Evolutionary conservation across 2,113 vertebrate genomes (phyloP).

Genomic region (Lipotes vexillifer): DNA sequence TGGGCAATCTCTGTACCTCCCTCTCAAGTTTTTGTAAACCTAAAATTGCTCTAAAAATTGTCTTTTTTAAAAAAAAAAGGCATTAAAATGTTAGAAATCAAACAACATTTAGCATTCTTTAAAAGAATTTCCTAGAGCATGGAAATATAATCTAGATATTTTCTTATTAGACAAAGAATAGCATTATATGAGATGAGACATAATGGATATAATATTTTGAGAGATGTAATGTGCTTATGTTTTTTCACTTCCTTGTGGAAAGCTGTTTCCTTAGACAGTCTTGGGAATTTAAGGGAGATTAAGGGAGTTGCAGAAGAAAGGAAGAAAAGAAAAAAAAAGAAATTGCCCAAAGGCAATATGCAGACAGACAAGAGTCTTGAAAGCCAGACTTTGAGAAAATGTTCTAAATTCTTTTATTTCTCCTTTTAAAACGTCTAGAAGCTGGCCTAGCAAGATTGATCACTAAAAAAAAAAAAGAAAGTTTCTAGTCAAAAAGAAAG

Average conservation of each 20-base stretch:
- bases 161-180: not conserved
- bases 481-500: not conserved
- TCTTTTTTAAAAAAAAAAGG: not conserved
- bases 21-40: not conserved
- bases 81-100: not conserved
- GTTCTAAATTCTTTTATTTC: not conserved
- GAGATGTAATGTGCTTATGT: not conserved
- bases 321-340: not conserved
- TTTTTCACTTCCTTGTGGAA: not conserved
- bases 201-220: not conserved
- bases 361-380: not conserved
- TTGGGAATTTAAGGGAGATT: not conserved
- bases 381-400: not conserved
- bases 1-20: not conserved
- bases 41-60: not conserved
- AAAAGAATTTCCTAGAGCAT: not conserved
- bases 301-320: not conserved
- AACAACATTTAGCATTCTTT: not conserved
- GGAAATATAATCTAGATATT: not conserved
- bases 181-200: not conserved
- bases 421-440: not conserved
- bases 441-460: not conserved
- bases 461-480: not conserved
- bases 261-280: not conserved
- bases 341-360: not conserved